Conservation (phyloP, 2,888 invertebrate species). For the Thysanoteuthis rhombus region DNA sequence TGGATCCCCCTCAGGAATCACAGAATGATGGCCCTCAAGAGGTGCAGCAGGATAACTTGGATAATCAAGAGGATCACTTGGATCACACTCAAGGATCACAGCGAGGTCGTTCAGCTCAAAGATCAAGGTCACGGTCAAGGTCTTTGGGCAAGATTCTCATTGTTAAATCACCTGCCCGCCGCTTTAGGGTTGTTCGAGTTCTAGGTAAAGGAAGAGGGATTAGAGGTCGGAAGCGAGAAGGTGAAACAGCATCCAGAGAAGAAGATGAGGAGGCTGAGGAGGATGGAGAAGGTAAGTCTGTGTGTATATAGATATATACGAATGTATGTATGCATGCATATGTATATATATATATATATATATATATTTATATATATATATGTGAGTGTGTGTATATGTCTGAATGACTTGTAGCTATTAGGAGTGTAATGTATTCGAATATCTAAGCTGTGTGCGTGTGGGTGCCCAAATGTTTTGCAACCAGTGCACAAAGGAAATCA, state of each 20-base stretch:
- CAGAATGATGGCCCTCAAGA: neutral
- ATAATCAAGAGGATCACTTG: neutral
- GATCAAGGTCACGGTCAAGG: neutral
- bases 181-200: neutral
- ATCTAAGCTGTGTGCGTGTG: no score
- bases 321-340: neutral
- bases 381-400: no score
- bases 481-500: no score
- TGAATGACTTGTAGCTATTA: no score
- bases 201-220: neutral
- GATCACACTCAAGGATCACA: neutral
- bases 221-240: neutral
- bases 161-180: neutral
- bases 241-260: neutral
- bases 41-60: neutral
- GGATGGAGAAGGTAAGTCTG: neutral
- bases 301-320: neutral
- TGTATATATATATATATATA: no score
- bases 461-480: no score
- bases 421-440: no score
- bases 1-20: neutral
- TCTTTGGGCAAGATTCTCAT: neutral
- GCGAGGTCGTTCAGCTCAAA: neutral
- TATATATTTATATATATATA: no score
- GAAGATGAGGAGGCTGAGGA: neutral